Conservation (phyloP, 1,140 invertebrate genomes). For the Helicoverpa zea region DNA sequence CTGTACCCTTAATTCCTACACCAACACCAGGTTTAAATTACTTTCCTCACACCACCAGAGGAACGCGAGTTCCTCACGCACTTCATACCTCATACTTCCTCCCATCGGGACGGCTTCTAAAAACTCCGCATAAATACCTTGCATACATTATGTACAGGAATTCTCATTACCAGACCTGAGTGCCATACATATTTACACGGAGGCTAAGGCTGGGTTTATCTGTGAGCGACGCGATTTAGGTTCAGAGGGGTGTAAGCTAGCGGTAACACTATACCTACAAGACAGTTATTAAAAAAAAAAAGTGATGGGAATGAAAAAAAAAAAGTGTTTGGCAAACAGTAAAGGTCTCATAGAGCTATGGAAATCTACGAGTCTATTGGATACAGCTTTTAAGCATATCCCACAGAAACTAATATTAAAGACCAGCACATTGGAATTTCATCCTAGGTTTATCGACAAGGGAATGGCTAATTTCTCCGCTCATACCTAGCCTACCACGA, state of each 20-base stretch:
- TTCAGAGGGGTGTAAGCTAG: not conserved
- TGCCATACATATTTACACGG: constrained; percentile 42
- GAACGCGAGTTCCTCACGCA: not conserved
- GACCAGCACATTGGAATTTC: too few species aligned
- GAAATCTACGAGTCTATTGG: too few species aligned
- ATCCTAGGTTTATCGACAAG: too few species aligned
- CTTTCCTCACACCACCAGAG: too few species aligned
- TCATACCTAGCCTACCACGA: not conserved
- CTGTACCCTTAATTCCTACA: too few species aligned
- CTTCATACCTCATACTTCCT: not conserved
- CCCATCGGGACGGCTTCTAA: constrained; percentile 3
- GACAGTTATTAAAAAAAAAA: too few species aligned
- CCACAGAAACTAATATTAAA: too few species aligned
- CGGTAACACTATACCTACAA: too few species aligned
- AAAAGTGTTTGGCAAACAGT: too few species aligned
- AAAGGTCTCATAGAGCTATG: too few species aligned
- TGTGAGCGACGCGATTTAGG: not conserved
- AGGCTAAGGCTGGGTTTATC: not conserved
- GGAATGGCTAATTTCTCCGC: not conserved
- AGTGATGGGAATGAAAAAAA: too few species aligned
- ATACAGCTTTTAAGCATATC: too few species aligned
- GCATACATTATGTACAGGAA: constrained; percentile 27
- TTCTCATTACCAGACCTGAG: constrained; percentile 37
- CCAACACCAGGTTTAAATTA: not conserved
- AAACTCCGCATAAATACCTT: constrained; percentile 16